These are phyloP conservation scores for Anoplolepis gracilipes DNA, from an alignment of 1,140 invertebrate genomes.

Conservation along the genomic window DNA sequence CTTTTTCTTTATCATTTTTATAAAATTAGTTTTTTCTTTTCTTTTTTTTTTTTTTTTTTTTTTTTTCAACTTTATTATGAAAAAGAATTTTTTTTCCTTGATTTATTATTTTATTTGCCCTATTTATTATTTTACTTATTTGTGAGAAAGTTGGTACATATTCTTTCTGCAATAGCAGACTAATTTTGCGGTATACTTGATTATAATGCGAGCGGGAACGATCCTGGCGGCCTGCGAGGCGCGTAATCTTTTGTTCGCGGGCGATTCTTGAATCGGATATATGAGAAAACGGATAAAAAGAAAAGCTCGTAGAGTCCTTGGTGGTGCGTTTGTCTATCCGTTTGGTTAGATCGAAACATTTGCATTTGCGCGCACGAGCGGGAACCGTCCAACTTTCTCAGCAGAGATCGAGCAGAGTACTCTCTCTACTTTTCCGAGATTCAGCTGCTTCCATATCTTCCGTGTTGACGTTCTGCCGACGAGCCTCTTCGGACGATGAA, in stretches of 20 bases:
- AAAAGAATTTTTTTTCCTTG: no score
- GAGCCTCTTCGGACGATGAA: conserved; percentile 61
- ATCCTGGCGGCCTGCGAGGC: conserved; percentile 30
- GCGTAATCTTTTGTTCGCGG: conserved; percentile 29
- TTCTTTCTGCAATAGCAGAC: conserved; percentile 7
- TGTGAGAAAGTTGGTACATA: not conserved
- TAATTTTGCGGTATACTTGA: conserved; percentile 8
- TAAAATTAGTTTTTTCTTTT: no score
- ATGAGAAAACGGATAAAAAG: conserved; percentile 1
- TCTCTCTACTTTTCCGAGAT: conserved; percentile 26
- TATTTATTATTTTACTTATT: not conserved
- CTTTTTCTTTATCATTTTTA: not conserved
- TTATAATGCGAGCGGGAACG: conserved; percentile 63
- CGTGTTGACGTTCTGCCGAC: conserved; percentile 45
- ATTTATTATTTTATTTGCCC: no score
- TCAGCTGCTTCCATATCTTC: conserved; percentile 61
- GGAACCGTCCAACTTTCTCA: conserved; percentile 9
- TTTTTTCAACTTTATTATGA: no score
- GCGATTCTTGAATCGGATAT: conserved; percentile 23
- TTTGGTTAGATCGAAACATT: conserved; percentile 78
- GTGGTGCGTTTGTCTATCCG: conserved; percentile 83
- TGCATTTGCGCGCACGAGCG: conserved; percentile 30
- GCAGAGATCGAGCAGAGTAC: conserved; percentile 25
- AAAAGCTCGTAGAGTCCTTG: conserved; percentile 7
- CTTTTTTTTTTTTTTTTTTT: no score